These are phyloP conservation scores for Gymnorhina tibicen DNA, from an alignment of 2,113 vertebrate species.

Conservation along the genomic window DNA sequence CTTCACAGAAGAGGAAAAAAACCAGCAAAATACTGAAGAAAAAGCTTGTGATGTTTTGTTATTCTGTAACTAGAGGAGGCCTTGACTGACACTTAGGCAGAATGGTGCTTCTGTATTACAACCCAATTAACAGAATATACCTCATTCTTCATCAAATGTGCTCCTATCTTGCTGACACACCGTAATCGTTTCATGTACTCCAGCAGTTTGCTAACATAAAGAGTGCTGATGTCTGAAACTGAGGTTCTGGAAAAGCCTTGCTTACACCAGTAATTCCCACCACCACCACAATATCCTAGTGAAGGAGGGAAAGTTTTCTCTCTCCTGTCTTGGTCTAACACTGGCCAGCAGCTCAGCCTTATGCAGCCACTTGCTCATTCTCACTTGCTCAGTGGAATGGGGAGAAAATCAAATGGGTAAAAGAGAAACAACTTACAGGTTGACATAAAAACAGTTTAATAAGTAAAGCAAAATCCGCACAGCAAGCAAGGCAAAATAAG, in stretches of 20 bases:
- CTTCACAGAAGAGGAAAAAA: neutral
- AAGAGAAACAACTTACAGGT: neutral
- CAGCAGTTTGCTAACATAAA: neutral
- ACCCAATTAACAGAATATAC: neutral
- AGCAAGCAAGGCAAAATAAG: neutral
- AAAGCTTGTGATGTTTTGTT: neutral
- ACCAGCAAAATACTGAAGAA: neutral
- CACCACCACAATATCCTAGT: neutral
- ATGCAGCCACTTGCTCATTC: neutral
- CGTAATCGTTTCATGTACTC: neutral
- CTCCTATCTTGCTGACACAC: neutral
- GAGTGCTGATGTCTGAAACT: neutral
- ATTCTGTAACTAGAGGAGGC: neutral
- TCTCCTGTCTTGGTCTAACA: neutral
- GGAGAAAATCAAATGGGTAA: neutral
- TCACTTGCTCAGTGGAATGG: neutral
- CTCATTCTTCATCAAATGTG: neutral
- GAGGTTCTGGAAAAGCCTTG: neutral
- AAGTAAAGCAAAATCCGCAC: neutral
- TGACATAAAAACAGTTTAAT: neutral
- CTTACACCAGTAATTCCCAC: neutral
- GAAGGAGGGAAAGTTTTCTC: neutral
- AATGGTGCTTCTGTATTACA: neutral
- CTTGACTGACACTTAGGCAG: neutral
- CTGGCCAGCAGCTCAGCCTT: neutral